phyloP scores from a whole-genome alignment of 2,888 invertebrate genomes.

The Eristalis intricaria region DNA sequence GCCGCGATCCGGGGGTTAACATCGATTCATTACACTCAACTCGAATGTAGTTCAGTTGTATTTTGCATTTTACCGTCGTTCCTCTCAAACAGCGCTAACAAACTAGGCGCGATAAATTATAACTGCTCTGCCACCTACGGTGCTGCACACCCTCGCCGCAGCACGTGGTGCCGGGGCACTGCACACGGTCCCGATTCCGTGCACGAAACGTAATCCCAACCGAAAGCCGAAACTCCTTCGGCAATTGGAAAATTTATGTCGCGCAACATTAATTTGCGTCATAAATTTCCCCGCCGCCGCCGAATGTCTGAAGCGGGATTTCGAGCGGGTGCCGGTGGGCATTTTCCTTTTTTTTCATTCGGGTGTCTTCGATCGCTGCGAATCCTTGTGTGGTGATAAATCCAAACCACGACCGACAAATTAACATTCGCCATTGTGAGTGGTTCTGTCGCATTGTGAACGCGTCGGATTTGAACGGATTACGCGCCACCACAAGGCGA shows the following conservation, averaged over 20 bases:
- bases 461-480: background rate
- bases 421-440: background rate
- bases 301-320: constrained; percentile 28
- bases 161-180: background rate
- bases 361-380: background rate
- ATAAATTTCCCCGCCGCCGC: constrained; percentile 36
- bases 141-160: background rate
- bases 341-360: background rate
- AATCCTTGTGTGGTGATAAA: background rate
- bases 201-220: constrained; percentile 33
- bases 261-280: constrained; percentile 51
- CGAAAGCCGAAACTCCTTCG: constrained; percentile 29
- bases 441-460: background rate
- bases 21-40: background rate
- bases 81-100: background rate
- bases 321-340: background rate
- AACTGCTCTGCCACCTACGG: background rate
- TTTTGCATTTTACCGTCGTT: background rate
- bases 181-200: too few relatives aligned
- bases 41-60: background rate
- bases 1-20: background rate
- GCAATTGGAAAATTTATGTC: constrained; percentile 58
- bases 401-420: background rate
- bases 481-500: background rate
- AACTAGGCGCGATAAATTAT: background rate